A percentile compares a stretch with the other conserved stretches of the same genome.
Conservation (phyloP, 2,888 invertebrate genomes). For the Muscina levida region DNA sequence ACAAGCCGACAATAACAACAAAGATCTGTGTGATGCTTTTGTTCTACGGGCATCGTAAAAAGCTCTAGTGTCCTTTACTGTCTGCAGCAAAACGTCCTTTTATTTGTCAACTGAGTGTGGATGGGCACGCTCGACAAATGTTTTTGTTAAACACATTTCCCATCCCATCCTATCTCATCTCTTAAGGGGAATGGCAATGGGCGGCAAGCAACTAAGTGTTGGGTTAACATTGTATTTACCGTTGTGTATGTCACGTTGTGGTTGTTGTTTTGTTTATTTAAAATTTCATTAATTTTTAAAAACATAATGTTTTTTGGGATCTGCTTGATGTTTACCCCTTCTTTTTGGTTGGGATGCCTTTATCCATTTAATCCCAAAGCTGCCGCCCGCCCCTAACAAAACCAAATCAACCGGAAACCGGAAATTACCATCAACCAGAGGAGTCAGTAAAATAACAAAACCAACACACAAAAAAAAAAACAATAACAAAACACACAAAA, state of each 20-base stretch:
- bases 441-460: background rate
- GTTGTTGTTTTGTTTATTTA: conserved; percentile 39
- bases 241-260: background rate
- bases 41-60: conserved; percentile 15
- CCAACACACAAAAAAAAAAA: background rate
- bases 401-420: conserved; percentile 36
- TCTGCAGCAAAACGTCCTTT: conserved; percentile 23
- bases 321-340: background rate
- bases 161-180: no score
- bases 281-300: conserved; percentile 59
- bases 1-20: conserved; percentile 12
- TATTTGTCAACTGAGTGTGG: background rate
- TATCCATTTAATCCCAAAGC: no score
- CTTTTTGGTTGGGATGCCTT: background rate
- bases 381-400: no score
- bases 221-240: no score
- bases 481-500: background rate
- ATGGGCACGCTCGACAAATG: background rate
- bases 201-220: no score
- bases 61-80: conserved; percentile 11
- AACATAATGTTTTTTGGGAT: conserved; percentile 28
- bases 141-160: no score
- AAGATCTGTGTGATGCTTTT: background rate
- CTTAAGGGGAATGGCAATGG: no score
- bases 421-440: conserved; percentile 37